phyloP scores from a whole-genome alignment of 2,888 invertebrate species.

The Stenolophus ochropezus region DNA sequence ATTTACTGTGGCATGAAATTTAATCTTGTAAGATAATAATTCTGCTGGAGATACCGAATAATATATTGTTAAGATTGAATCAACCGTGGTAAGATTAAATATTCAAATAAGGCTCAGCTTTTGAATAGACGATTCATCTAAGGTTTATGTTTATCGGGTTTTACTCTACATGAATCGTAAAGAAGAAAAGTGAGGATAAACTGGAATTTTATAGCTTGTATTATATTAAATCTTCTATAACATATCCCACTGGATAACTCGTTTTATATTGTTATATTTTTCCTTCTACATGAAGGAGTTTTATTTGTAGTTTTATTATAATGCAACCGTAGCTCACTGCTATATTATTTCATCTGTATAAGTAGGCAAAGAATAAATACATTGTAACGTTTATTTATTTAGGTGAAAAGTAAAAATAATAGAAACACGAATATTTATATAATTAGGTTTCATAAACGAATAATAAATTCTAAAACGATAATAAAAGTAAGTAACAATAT shows the following conservation, averaged over 20 bases:
- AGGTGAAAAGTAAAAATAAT: no score
- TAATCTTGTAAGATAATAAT: constrained; percentile 2
- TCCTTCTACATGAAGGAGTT: not conserved
- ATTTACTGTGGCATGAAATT: not conserved
- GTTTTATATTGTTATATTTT: not conserved
- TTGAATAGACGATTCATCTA: not conserved
- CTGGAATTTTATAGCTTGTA: constrained; percentile 4
- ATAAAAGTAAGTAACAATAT: no score
- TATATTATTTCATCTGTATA: no score
- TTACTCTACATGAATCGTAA: not conserved
- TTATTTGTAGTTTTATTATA: not conserved
- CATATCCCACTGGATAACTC: not conserved
- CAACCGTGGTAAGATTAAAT: not conserved
- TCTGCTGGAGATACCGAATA: not conserved
- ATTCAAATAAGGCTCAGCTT: not conserved
- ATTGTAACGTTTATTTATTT: no score
- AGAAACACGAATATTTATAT: no score
- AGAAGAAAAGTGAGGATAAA: not conserved
- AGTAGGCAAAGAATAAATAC: no score
- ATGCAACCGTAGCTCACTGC: no score
- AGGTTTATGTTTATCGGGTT: not conserved
- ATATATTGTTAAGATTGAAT: constrained; percentile 1
- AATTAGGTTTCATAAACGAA: no score
- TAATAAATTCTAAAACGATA: no score
- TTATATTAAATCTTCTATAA: not conserved